A percentile compares a stretch with the other conserved stretches of the same genome.
Evolutionary conservation across 2,888 invertebrate genomes (phyloP).

Genomic region (Watsonalla binaria): DNA sequence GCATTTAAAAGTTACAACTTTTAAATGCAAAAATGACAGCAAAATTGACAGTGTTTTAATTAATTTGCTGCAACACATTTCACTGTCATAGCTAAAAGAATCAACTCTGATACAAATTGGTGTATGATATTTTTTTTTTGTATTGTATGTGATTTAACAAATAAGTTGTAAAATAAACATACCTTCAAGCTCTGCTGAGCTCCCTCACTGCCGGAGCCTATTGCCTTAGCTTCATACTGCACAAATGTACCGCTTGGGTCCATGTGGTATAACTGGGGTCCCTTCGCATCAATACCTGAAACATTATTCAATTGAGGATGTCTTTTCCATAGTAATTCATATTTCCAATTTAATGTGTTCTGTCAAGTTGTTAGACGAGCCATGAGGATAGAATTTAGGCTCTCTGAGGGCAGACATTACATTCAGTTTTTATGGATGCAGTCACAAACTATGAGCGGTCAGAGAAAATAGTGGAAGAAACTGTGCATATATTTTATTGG

Average conservation of each 20-base stretch:
- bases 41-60: neutral
- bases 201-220: conserved; percentile 99
- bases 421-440: neutral
- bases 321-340: neutral
- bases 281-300: conserved; percentile 89
- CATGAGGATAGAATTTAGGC: no score
- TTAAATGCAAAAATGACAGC: no score
- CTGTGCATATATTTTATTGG: no score
- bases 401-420: no score
- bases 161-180: conserved; percentile 1
- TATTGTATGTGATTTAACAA: no score
- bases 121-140: no score
- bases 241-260: conserved; percentile 99
- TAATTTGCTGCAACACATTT: neutral
- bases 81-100: no score
- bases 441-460: neutral
- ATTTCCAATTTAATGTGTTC: no score
- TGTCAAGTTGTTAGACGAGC: no score
- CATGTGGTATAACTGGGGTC: conserved; percentile 98
- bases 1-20: no score
- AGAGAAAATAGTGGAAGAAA: no score
- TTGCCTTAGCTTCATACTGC: conserved; percentile 98
- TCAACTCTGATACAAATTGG: no score
- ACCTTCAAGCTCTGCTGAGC: conserved; percentile 94
- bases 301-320: conserved; percentile 1